Conservation (phyloP, 2,797 vertebrate species). For the Neosalanx taihuensis region DNA sequence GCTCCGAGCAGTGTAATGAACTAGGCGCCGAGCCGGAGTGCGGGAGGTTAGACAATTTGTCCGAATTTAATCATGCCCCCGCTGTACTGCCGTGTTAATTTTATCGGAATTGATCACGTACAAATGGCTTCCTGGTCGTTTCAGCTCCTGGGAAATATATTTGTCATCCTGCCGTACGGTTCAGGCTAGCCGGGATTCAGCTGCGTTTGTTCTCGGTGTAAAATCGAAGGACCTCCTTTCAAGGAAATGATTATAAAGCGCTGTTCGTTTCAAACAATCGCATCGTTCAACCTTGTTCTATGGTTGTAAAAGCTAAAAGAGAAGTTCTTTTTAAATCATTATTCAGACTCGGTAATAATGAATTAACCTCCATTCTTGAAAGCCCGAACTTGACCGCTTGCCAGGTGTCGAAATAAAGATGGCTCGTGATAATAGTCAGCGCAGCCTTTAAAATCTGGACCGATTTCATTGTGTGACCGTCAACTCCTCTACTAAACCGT, state of each 20-base stretch:
- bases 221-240: no score
- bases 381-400: neutral
- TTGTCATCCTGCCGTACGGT: neutral
- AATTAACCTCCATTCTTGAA: neutral
- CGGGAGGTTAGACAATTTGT: conserved; percentile 51
- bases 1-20: conserved; percentile 47
- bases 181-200: neutral
- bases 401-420: neutral
- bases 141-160: conserved; percentile 44
- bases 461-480: neutral
- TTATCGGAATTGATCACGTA: conserved; percentile 54
- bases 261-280: no score
- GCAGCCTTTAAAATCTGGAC: neutral
- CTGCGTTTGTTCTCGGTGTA: neutral
- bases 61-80: conserved; percentile 52
- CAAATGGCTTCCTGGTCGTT: conserved; percentile 44
- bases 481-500: neutral
- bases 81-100: conserved; percentile 51
- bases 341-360: no score
- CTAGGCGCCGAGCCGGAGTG: conserved; percentile 40
- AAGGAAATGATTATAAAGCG: no score
- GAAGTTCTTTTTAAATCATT: no score
- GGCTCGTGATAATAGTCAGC: neutral
- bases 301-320: no score
- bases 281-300: no score